A percentile compares a stretch with the other conserved stretches of the same genome.
Evolutionary conservation across 2,797 vertebrate genomes (phyloP).

Genomic region (Melopsittacus undulatus): DNA sequence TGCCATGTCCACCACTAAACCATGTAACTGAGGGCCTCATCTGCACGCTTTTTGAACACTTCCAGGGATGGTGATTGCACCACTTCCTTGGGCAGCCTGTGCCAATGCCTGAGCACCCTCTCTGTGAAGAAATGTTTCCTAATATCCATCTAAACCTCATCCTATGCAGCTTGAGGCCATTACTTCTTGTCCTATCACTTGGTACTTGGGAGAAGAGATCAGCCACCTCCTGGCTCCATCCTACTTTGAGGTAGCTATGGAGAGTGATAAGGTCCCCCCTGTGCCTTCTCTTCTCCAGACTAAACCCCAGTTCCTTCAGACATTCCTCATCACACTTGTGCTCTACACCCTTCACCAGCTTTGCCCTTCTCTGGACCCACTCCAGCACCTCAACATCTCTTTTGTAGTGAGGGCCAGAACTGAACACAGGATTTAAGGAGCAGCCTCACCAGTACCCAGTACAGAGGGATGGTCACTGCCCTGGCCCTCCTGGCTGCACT

Average conservation of each 20-base stretch:
- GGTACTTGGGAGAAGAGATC: not conserved
- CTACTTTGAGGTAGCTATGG: not conserved
- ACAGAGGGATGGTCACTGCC: not conserved
- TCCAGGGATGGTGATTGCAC: not conserved
- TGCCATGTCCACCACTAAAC: not conserved
- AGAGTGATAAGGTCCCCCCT: not conserved
- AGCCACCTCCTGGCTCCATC: not conserved
- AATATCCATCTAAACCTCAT: not conserved
- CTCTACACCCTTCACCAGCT: not conserved
- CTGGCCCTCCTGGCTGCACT: not conserved
- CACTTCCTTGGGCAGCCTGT: not conserved
- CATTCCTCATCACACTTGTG: not conserved
- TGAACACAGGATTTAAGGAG: not conserved
- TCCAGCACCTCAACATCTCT: not conserved
- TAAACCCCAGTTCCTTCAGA: not conserved
- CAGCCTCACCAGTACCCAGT: not conserved
- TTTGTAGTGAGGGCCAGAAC: not conserved
- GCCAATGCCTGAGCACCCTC: not conserved
- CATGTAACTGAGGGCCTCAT: not conserved
- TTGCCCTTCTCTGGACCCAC: not conserved
- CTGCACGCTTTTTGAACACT: not conserved
- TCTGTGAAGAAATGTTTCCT: not conserved
- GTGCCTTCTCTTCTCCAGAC: not conserved
- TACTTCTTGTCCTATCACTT: not conserved
- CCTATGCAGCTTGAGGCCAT: not conserved